Evolutionary conservation across 2,888 invertebrate species (phyloP).

Genomic region (Andrena praecox): DNA sequence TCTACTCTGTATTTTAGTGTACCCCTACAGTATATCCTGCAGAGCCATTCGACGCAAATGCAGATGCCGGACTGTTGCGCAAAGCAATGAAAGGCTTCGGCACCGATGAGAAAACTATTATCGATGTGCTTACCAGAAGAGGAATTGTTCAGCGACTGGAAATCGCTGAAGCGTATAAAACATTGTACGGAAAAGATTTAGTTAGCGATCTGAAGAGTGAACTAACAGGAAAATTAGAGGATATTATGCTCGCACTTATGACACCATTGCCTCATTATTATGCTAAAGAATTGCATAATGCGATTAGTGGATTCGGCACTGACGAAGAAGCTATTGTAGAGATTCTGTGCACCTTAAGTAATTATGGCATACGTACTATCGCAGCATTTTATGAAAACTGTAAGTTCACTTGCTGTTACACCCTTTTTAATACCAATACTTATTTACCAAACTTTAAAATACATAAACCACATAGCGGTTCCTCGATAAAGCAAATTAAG

Average conservation of each 20-base stretch:
- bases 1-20: constrained; percentile 87
- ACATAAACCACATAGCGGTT: background rate
- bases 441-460: background rate
- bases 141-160: constrained; percentile 96
- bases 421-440: background rate
- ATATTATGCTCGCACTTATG: constrained; percentile 95
- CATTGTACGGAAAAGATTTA: constrained; percentile 94
- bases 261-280: constrained; percentile 95
- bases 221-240: constrained; percentile 95
- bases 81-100: constrained; percentile 98
- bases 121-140: constrained; percentile 94
- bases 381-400: constrained; percentile 93
- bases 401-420: constrained; percentile 85
- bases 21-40: constrained; percentile 95
- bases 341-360: constrained; percentile 95
- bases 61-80: constrained; percentile 93
- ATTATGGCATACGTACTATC: constrained; percentile 94
- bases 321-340: constrained; percentile 97
- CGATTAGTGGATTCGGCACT: constrained; percentile 94
- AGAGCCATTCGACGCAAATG: constrained; percentile 93
- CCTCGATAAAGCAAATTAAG: too few relatives aligned
- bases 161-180: constrained; percentile 96
- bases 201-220: constrained; percentile 95
- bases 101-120: constrained; percentile 96
- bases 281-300: constrained; percentile 95